Evolutionary conservation across 2,888 invertebrate species (phyloP).

Genomic region (Apodemia hepburni): DNA sequence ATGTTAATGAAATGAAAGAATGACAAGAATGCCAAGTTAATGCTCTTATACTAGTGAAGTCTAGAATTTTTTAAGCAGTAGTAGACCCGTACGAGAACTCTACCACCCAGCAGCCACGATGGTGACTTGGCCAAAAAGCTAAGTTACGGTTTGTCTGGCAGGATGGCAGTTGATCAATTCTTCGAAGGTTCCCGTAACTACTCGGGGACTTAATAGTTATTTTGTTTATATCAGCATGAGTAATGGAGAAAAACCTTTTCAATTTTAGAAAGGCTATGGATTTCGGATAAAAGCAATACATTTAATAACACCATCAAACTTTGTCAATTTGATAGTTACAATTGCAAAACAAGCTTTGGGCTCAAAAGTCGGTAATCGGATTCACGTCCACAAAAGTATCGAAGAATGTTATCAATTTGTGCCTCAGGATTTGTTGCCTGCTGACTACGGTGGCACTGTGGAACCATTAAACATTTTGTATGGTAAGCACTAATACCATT

Average conservation of each 20-base stretch:
- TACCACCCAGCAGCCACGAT: no score
- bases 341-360: constrained; percentile 59
- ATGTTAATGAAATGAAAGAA: no score
- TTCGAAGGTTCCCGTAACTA: no score
- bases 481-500: constrained; percentile 48
- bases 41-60: no score
- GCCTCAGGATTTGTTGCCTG: constrained; percentile 52
- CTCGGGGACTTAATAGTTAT: no score
- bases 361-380: constrained; percentile 59
- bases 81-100: no score
- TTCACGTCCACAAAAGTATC: constrained; percentile 47
- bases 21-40: no score
- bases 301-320: constrained; percentile 56
- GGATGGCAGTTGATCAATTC: no score
- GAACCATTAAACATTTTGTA: constrained; percentile 49
- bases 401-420: constrained; percentile 50
- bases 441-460: constrained; percentile 57
- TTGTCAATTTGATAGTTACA: constrained; percentile 47
- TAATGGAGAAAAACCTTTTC: not conserved
- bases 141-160: no score
- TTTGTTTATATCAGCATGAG: no score
- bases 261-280: constrained; percentile 70
- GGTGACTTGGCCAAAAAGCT: no score
- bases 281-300: constrained; percentile 60
- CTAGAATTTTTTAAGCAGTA: no score